Evolutionary conservation across 2,113 vertebrate species (phyloP).

Genomic region (Neodontobutis hainanensis): DNA sequence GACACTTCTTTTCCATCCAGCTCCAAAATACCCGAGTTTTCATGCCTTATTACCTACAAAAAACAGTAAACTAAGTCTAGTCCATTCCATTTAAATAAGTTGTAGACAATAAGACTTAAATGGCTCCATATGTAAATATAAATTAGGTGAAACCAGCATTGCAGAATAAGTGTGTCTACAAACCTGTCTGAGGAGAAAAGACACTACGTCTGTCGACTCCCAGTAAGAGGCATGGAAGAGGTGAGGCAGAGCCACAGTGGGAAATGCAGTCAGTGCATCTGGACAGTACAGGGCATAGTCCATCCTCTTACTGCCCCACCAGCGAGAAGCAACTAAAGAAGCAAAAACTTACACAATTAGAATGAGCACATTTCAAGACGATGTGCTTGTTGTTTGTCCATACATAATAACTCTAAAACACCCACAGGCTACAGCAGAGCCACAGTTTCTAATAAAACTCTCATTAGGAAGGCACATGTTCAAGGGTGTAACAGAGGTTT

Average conservation of each 20-base stretch:
- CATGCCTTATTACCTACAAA: conserved; percentile 91
- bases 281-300: conserved; percentile 97
- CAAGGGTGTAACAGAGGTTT: neutral
- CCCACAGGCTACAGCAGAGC: neutral
- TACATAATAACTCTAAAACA: neutral
- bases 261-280: conserved; percentile 91
- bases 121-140: neutral
- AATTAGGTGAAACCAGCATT: too few relatives aligned
- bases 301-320: conserved; percentile 97
- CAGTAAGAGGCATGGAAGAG: conserved; percentile 98
- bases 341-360: conserved; percentile 9
- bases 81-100: neutral
- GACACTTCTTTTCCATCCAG: conserved; percentile 84
- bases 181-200: conserved; percentile 95
- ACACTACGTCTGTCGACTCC: conserved; percentile 95
- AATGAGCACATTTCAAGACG: neutral
- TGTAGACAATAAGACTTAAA: neutral
- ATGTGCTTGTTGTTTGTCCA: neutral
- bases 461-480: neutral
- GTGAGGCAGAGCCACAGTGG: conserved; percentile 93
- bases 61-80: neutral
- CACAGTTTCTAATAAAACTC: neutral
- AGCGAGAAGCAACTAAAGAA: conserved; percentile 86
- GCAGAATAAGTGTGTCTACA: neutral
- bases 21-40: conserved; percentile 87